Conservation (phyloP, 2,113 vertebrate species). For the Saimiri boliviensis region DNA sequence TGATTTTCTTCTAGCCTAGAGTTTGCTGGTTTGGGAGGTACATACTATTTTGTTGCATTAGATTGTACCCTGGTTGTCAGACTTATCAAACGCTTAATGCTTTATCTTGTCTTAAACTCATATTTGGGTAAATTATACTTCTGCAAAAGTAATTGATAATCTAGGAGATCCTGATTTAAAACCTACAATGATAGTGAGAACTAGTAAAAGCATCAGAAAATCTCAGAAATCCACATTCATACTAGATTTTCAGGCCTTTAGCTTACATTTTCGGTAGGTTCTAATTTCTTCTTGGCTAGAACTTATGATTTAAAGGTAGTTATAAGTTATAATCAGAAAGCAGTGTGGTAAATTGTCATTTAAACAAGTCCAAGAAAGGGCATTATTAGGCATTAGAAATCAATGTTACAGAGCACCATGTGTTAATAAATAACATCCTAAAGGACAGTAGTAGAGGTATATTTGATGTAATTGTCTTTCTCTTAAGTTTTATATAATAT, state of each 20-base stretch:
- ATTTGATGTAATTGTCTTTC: slow-evolving; percentile 7
- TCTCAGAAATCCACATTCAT: background rate
- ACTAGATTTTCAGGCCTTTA: background rate
- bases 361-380: background rate
- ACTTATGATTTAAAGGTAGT: background rate
- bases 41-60: slow-evolving; percentile 45
- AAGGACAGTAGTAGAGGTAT: background rate
- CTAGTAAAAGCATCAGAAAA: background rate
- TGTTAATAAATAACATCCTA: background rate
- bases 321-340: background rate
- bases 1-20: slow-evolving; percentile 16
- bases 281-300: background rate
- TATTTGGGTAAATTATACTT: slow-evolving; percentile 25
- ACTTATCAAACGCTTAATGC: slow-evolving; percentile 18
- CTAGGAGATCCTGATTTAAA: background rate
- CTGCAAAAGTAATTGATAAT: background rate
- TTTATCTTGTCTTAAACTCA: slow-evolving; percentile 32
- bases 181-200: background rate
- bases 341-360: background rate
- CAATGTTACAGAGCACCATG: background rate
- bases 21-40: slow-evolving; percentile 15
- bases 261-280: background rate
- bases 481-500: background rate
- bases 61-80: background rate
- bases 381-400: background rate